These are phyloP conservation scores for Drosophila tripunctata DNA, from an alignment of 2,888 invertebrate species.

Conservation along the genomic window DNA sequence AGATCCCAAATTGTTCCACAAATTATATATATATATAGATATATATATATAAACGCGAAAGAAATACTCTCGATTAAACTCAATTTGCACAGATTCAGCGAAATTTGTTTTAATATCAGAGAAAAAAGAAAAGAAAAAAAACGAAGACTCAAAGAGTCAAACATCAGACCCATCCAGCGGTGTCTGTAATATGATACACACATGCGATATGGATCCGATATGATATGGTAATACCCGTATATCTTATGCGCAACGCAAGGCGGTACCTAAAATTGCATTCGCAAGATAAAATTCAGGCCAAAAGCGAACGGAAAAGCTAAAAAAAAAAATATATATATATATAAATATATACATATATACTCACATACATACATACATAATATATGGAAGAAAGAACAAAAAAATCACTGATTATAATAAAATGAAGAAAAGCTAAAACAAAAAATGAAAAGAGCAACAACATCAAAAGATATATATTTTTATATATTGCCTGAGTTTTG, in stretches of 20 bases:
- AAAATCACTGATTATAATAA: constrained; percentile 20
- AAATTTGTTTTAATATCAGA: constrained; percentile 35
- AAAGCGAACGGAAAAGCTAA: constrained; percentile 48
- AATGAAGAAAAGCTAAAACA: constrained; percentile 4
- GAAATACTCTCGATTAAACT: constrained; percentile 41
- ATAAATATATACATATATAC: no score
- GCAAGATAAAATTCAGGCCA: constrained; percentile 76
- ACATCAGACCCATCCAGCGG: constrained; percentile 33
- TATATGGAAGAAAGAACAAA: neutral
- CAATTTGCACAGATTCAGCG: constrained; percentile 67
- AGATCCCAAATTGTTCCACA: no score
- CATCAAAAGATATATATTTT: constrained; percentile 23
- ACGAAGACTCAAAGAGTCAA: neutral
- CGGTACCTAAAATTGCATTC: constrained; percentile 64
- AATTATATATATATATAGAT: no score
- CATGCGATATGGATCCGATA: constrained; percentile 32
- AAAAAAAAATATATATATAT: constrained; percentile 2
- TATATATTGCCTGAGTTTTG: constrained; percentile 7
- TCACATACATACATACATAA: no score
- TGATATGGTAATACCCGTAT: no score
- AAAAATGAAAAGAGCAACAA: neutral
- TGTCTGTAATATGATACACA: constrained; percentile 59
- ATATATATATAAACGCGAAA: no score
- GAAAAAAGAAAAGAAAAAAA: neutral
- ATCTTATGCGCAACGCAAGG: constrained; percentile 51